Base-by-base conservation (phyloP, 2,888 invertebrate species). In the Enchytraeus crypticus region DNA sequence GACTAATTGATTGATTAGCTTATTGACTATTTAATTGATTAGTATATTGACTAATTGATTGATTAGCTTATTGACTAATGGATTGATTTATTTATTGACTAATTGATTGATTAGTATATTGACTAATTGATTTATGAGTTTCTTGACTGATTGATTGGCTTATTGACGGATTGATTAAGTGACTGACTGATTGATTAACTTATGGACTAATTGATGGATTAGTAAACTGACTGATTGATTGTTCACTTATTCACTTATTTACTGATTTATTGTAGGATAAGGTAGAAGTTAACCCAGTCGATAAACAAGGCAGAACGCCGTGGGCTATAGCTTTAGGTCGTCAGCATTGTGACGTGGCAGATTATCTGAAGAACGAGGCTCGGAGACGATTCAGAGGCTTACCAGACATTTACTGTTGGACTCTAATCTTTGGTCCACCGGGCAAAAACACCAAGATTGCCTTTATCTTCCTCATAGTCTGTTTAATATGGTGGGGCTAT, bases 371-470 rank as follows among this genome's bases (percentile, higher is more conserved):
- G 71, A 85, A 85, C 32, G 89, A 90, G 76, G 87, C 88, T 74
- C 89, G 90, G 71, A 76, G 80, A 70, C 84, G 89, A 68, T 87
- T 88, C 0, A 87, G 49, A 14, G 38, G 58, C 45, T 18, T 64
- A 11, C 59, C 61, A 30, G 51, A 33, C 33, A 33, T 62, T 11
- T 54, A 64, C 53, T 38, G 58, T 26, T 59, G 55, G 61, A n/a
- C n/a, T n/a, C n/a, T n/a, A n/a, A n/a, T n/a, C n/a, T n/a, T n/a
- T n/a, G n/a, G n/a, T n/a, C n/a, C n/a, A n/a, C n/a, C n/a, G n/a
- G n/a, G n/a, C n/a, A n/a, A n/a, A n/a, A 89, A 92, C 74, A 90
- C 90, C 0, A 92, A 92, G 79, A 88, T 89, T 21, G 91, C 92
- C 0, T 78, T 92, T 26, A 79, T 92, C 32, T 85, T 92, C 73